Conservation (phyloP, 2,113 vertebrate species). For the Myotis yumanensis region DNA sequence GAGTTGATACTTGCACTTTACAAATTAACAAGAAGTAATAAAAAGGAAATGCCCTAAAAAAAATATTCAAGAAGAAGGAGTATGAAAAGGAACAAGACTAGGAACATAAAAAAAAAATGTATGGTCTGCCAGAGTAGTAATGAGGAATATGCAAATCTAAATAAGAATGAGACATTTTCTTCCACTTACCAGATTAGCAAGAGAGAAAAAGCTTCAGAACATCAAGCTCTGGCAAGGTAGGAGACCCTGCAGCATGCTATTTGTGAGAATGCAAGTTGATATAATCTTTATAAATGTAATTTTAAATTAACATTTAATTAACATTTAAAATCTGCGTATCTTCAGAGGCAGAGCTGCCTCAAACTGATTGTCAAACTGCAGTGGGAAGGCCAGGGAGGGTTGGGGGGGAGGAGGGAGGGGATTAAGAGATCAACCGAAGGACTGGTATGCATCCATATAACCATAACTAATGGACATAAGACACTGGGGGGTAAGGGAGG, state of each 20-base stretch:
- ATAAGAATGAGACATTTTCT: neutral
- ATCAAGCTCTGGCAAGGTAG: neutral
- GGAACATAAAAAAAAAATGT: neutral
- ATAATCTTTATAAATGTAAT: neutral
- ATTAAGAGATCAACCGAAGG: no score
- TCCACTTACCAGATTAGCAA: neutral
- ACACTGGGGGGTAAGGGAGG: no score
- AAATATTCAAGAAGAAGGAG: neutral
- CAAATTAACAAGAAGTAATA: neutral
- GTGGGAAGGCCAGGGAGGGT: no score
- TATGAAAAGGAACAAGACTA: neutral
- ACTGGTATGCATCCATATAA: no score
- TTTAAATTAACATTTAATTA: constrained; percentile 28
- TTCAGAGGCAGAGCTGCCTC: no score
- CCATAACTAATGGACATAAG: no score
- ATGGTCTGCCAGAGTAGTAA: neutral
- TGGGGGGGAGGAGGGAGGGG: no score
- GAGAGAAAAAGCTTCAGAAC: neutral
- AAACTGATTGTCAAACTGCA: no score
- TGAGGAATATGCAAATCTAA: constrained; percentile 7
- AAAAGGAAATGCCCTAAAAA: neutral
- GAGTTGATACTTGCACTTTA: neutral
- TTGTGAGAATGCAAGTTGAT: neutral
- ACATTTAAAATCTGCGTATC: neutral
- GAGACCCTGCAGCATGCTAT: neutral